phyloP scores from a whole-genome alignment of 2,797 vertebrate species.

The Linurgus olivaceus region DNA sequence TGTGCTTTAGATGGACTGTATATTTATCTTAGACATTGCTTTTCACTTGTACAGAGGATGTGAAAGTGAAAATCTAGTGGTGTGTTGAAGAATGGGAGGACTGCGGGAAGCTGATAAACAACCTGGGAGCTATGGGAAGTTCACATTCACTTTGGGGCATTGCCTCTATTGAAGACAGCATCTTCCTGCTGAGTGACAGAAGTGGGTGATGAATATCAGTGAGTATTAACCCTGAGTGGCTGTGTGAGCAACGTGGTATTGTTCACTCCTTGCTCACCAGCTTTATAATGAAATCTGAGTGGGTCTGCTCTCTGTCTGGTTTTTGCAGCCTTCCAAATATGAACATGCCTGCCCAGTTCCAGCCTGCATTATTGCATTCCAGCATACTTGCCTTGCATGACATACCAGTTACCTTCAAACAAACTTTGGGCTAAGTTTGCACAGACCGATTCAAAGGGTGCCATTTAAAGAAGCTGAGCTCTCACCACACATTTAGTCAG shows the following conservation, averaged over 20 bases:
- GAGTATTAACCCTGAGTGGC: background rate
- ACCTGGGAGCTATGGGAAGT: background rate
- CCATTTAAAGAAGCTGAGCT: background rate
- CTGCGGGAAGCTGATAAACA: background rate
- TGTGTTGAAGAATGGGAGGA: background rate
- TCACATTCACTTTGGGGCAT: background rate
- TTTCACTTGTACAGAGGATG: background rate
- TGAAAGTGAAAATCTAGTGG: background rate
- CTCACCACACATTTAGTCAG: background rate
- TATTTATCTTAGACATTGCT: background rate
- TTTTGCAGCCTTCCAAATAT: background rate
- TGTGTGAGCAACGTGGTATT: background rate
- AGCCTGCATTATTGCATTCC: background rate
- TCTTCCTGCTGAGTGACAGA: background rate
- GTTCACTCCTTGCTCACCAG: background rate
- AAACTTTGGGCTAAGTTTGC: background rate
- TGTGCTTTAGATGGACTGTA: background rate
- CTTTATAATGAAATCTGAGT: background rate
- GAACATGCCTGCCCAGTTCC: background rate
- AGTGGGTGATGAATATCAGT: background rate
- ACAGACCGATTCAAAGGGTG: background rate
- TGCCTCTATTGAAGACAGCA: background rate
- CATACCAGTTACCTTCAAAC: constrained; percentile 12
- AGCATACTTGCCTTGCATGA: background rate
- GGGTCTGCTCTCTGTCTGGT: background rate